Evolutionary conservation across 2,113 vertebrate species (phyloP), one percentile per base, ranked within the genome.

Genomic region (Melierax canorus): DNA sequence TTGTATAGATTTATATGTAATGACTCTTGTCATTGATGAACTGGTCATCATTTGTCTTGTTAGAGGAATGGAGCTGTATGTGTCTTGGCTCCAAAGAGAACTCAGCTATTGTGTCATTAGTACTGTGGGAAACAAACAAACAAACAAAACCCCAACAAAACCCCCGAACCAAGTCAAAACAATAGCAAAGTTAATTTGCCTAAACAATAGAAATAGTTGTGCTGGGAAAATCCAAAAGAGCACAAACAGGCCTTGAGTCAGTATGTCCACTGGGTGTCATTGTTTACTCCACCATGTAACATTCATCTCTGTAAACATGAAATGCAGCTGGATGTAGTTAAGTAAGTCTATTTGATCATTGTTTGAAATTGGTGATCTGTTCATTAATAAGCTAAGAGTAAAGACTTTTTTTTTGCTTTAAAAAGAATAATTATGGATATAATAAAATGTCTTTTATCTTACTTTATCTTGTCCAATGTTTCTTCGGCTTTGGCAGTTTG

Each of bases 201-300:
- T 66, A 53, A 43, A 62, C 36, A 39, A 30, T 15, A 36, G 41
- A 79, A 79, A 86, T 21, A n/a, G 12, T 69, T 76, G 10, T 59
- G 13, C 23, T 79, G 81, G 41, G 38, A 27, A 77, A 89, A 72
- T 32, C 6, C 12, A 50, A 32, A 74, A 5, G 9, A 50, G n/a
- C 2, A n/a, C 18, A 38, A 36, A 11, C 6, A 27, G 22, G 53
- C 39, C 46, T 22, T 75, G 73, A 69, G 56, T 50, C 36, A 11
- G 10, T 91, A 45, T 34, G 78, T 46, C 97, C 97, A 95, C 97
- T 97, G 93, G 96, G 93, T 97, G 97, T 97, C 97, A 95, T 92
- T 91, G 85, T 96, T 96, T 96, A 76, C 95, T 91, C 96, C 92
- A 76, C 69, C 92, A 95, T 86, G n/a, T 14, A 93, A 45, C 15